Evolutionary conservation across 2,888 invertebrate genomes (phyloP), one percentile per base, ranked within the genome.

Genomic region (Chironomus riparius): DNA sequence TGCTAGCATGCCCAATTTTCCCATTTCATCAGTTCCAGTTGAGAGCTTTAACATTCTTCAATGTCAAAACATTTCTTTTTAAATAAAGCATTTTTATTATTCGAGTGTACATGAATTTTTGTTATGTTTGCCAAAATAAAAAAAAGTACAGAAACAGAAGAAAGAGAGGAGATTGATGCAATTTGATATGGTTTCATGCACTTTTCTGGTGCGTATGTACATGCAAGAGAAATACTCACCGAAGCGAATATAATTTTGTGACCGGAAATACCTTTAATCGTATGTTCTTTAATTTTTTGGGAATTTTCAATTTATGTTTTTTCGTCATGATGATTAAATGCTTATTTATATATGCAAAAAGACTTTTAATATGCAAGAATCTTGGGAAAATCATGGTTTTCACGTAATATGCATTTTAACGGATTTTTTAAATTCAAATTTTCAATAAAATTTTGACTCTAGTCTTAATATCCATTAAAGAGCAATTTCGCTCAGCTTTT

Each of bases 181-280:
- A 65, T 71, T 71, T 71, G 71, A 71, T 71, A 71, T 71, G 71
- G 70, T 56, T 24, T 71, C 56, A 71, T 71, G 71, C 71, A 71
- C 71, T 28, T 50, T 71, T 56, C 7, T 71, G 18, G 10, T 50
- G 70, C 56, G 38, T 38, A 38, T 38, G 38, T 38, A 38, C 56
- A 56, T 70, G 47, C 70, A 48, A 47, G 22, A 4, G 10, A 22
- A 69, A 69, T 24, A 47, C 18, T 13, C 56, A 56, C 2, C 71
- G 56, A 24, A 24, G 71, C 71, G 24, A 6, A 68, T 15, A 71
- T 21, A 22, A 56, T 47, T 71, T 71, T 71, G 71, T 47, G 71
- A 71, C 50, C 71, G 71, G 71, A 71, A 71, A 71, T 71, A 48
- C 61, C 71, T 71, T 71, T 18, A 70, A 70, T 70, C 15, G 48